Base-by-base conservation (phyloP, 2,888 invertebrate species). In the Lepidocyrtoides sp. region DNA sequence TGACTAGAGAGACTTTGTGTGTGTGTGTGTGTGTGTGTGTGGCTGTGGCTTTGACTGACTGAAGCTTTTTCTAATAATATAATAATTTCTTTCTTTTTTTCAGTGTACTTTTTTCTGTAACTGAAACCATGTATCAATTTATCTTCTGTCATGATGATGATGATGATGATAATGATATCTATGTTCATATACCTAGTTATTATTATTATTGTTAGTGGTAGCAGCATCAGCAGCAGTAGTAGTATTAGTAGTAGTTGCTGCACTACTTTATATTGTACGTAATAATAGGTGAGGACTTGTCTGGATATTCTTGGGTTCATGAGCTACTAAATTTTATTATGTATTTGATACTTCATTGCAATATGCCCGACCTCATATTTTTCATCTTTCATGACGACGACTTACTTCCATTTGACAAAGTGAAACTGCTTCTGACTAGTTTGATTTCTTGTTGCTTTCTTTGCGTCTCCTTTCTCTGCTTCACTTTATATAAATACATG, bases 381-480 rank as follows among this genome's bases (percentile, higher is more conserved):
- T 86, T 86, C 60, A 86, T 86, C 85, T 44, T 86, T 75, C 85
- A 75, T 75, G 75, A 86, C 36, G 69, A 69, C 69, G 69, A 69
- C 69, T 66, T 69, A 69, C 75, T 75, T 86, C 60, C 85, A 75
- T 86, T 86, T 86, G 85, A 86, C 85, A 87, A 87, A 87, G 87
- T 79, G 66, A 87, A 63, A 79, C 87, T 87, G 87, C 87, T 87
- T 51, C 48, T 87, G 87, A 87, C 77, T 87, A 87, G 87, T 87
- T 87, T 75, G 86, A 87, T 87, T 87, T 87, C 87, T 87, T 77
- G 87, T 87, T 87, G 79, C 87, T 87, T 75, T 57, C 81, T 69
- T 3, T 20, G 1, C 36, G 1, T 32, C 36, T 57, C 10, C 23
- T 26, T 23, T 57, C 57, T 57, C 20, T 23, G n/a, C n/a, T n/a